Evolutionary conservation across 1,140 invertebrate species (phyloP).

Genomic region (Orius insidiosus): DNA sequence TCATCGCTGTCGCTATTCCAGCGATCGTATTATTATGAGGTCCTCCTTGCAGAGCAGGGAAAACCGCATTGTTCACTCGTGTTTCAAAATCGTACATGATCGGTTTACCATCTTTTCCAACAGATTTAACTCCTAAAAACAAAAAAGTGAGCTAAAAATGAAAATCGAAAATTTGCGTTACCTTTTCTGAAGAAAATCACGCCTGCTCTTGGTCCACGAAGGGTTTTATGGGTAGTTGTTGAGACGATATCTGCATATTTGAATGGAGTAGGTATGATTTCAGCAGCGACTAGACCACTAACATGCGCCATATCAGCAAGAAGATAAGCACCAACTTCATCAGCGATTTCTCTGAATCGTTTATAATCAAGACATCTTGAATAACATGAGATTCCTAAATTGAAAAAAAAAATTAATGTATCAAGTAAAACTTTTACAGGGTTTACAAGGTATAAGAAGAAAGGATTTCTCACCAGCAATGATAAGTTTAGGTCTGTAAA

Average conservation of each 20-base stretch:
- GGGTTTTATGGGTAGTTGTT: conserved; percentile 91
- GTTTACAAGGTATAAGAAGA: no score
- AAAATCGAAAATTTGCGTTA: conserved; percentile 9
- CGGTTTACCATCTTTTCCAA: conserved; percentile 57
- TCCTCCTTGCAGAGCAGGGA: conserved; percentile 83
- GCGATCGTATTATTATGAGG: conserved; percentile 87
- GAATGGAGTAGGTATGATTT: conserved; percentile 76
- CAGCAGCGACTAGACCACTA: conserved; percentile 76
- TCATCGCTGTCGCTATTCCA: conserved; percentile 81
- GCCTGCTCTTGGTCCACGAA: conserved; percentile 76
- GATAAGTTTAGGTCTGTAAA: conserved; percentile 86
- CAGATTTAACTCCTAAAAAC: conserved; percentile 33
- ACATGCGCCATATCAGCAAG: conserved; percentile 94
- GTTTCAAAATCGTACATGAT: conserved; percentile 69
- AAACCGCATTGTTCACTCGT: conserved; percentile 84
- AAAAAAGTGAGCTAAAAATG: no score
- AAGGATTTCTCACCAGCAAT: conserved; percentile 57
- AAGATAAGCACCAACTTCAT: conserved; percentile 71
- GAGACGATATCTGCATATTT: conserved; percentile 86
- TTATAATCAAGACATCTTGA: conserved; percentile 73
- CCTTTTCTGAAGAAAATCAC: conserved; percentile 85
- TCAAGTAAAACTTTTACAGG: no score
- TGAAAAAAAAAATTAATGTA: conserved; percentile 8
- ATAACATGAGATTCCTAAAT: conserved; percentile 74
- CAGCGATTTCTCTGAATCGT: conserved; percentile 72